Conservation (phyloP, 2,797 vertebrate genomes). For the Lagodon rhomboides region DNA sequence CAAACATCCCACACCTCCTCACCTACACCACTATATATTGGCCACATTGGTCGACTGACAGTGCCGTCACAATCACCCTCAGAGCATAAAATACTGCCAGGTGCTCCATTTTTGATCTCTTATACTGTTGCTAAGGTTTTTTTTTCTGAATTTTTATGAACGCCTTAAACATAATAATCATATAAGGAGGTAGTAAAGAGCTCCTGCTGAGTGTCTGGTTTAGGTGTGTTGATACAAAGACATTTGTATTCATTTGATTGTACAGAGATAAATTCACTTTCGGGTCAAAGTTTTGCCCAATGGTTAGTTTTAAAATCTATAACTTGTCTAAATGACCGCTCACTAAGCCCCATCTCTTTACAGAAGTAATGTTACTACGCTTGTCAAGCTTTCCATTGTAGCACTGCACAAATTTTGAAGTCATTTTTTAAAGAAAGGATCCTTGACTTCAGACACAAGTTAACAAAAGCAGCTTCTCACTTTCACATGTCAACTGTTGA, state of each 20-base stretch:
- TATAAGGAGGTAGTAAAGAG: background rate
- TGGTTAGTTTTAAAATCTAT: background rate
- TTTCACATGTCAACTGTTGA: background rate
- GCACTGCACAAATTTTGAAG: background rate
- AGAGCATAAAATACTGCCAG: constrained; percentile 53
- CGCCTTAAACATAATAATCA: constrained; percentile 4
- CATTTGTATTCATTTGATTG: background rate
- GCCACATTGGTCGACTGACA: constrained; percentile 78
- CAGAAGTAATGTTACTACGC: background rate
- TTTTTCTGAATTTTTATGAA: constrained; percentile 28
- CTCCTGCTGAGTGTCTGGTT: background rate
- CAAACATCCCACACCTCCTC: constrained; percentile 32
- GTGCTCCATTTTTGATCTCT: constrained; percentile 45
- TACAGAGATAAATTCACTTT: background rate
- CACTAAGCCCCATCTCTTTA: background rate
- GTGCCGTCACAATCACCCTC: constrained; percentile 32
- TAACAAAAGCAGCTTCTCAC: background rate
- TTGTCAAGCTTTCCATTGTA: background rate
- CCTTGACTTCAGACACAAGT: background rate
- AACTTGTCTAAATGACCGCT: background rate
- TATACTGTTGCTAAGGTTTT: constrained; percentile 44
- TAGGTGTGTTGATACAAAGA: constrained; percentile 9
- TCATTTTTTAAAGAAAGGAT: background rate
- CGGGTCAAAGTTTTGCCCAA: background rate
- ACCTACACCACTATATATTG: constrained; percentile 47